Evolutionary conservation across 2,888 invertebrate genomes (phyloP), one percentile per base, ranked within the genome.

Genomic region (Neelides folsomi): DNA sequence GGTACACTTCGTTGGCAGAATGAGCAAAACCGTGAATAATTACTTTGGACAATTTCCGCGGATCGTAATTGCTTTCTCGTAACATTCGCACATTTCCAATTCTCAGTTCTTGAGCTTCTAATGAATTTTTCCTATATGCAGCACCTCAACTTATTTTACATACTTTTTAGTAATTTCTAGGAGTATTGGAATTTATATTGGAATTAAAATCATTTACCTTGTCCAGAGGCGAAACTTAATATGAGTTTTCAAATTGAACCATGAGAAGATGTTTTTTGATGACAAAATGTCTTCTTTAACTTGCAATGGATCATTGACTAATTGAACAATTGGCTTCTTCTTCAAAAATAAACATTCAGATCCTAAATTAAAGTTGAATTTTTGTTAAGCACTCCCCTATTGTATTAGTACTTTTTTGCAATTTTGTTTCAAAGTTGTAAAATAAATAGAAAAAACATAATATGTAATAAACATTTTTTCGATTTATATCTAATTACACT

Each of bases 151-250:
- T 41, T 41, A 41, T 18, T 45, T 45, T 27, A 27, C 27, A 27
- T 27, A 27, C 27, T 16, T 10, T 43, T 18, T 9, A n/a, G 43
- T 8, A 42, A 42, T 19, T n/a, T 42, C 8, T 15, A 42, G 9
- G 16, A 7, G 20, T 19, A 4, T n/a, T 15, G 5, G 20, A 8
- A 19, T 10, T 5, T n/a, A 19, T 16, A 9, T 15, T 20, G 20
- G n/a, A 37, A 37, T 13, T 15, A n/a, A 35, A 9, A 44, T 3
- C 7, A n/a, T 43, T 39, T 53, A 58, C 55, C 62, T 53, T 13
- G 59, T 58, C 62, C 62, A 62, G 7, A 62, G 15, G 38, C 58
- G 59, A 43, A 58, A 62, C 42, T 56, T 54, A 10, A 62, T 48
- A 39, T 54, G 52, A 52, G 54, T 58, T 52, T 57, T 58, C 51